Evolutionary conservation across 2,113 vertebrate species (phyloP), one percentile per base, ranked within the genome.

Genomic region (Microcebus murinus): DNA sequence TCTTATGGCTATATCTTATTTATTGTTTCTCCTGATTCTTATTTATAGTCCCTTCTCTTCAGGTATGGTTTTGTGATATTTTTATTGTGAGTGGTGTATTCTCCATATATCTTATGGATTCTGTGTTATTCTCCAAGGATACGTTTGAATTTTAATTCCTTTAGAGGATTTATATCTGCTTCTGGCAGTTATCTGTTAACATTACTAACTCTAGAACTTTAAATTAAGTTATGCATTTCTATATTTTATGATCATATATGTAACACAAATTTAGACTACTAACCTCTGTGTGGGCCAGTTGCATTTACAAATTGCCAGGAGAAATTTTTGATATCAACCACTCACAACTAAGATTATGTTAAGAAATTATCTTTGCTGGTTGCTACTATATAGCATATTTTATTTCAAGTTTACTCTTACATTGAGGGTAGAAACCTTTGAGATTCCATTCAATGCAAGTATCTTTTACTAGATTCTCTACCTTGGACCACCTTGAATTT

Each of bases 81-180:
- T 91, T 68, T n/a, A 84, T 42, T 45, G 13, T 90, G 29, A 5
- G 21, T 89, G 34, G 50, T 13, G 31, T 85, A 57, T 94, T 94
- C 94, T 94, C 21, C 48, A 91, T 93, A 70, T 34, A 36, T 6
- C 14, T 80, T 59, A 82, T 25, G 85, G 42, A 29, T 45, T 86
- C 15, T 7, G 20, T 86, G 31, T 25, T 94, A 3, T 90, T 90
- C 48, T 88, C 36, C 21, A 86, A 88, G 50, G 17, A 73, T 34
- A 31, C 45, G 52, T 27, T 65, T 97, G 76, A 82, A 88, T 85
- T 88, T 96, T 85, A 77, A 90, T 93, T 96, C 8, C 45, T 86
- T 61, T 71, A 93, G 12, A 77, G 11, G 92, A 79, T 57, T 86
- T 87, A 52, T 73, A 65, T 92, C 93, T 97, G 65, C 15, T 95